Evolutionary conservation across 2,113 vertebrate genomes (phyloP), one percentile per base, ranked within the genome.

Genomic region (Oncorhynchus kisutch): DNA sequence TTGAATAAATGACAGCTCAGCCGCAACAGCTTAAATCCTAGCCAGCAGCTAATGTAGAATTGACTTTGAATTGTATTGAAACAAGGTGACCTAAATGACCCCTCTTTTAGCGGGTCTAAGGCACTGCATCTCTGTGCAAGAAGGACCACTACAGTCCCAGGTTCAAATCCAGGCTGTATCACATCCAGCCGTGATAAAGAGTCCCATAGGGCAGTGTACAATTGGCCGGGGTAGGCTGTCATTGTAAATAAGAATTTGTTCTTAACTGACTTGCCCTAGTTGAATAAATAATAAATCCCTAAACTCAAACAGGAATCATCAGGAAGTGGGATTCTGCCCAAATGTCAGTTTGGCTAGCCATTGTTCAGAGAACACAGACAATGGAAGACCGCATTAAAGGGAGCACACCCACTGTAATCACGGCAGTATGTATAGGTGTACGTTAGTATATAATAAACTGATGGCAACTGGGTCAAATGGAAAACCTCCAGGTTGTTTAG

Each of bases 1-100:
- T 34, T 34, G 34, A 9, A 45, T 69, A 34, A n/a, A 18, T 69
- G 18, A 18, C 20, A 87, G 84, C 82, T 84, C 82, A 86, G 82
- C 79, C 81, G 73, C 57, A 22, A 45, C 67, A 81, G 78, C 78
- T 80, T 64, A 73, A 81, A 67, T 45, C 34, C 31, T 65, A 67
- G 60, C 81, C 70, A 81, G 74, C 67, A 83, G 81, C 76, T 79
- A 78, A 54, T 77, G 75, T 76, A 69, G 25, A 69, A 7, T 39
- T 39, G 8, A 20, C 24, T 64, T 64, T 22, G 11, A 22, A 57
- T 45, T 45, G 54, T 57, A 57, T 82, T 82, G 54, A 54, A 82
- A 81, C 62, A 82, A 79, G 64, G 76, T 70, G 71, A 74, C 82
- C 68, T 39, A 70, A 69, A 80, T 65, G 82, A 74, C 49, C 68